A percentile compares a stretch with the other conserved stretches of the same genome.
phyloP scores from a whole-genome alignment of 2,113 vertebrate species.

The Rhegmatorhina hoffmannsi region DNA sequence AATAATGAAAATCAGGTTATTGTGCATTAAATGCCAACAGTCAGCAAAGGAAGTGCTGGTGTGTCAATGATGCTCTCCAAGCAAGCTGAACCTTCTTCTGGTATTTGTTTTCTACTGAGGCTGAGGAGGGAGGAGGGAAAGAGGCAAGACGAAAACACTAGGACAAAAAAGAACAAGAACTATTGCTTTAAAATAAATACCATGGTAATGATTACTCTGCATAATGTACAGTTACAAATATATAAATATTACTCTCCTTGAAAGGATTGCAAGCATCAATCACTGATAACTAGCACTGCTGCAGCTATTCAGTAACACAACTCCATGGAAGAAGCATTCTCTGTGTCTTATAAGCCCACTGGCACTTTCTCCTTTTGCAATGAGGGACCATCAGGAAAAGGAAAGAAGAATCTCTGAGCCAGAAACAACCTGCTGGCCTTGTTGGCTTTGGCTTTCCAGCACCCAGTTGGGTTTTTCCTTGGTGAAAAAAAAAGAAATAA shows the following conservation, averaged over 20 bases:
- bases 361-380: not conserved
- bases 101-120: slow-evolving; percentile 16
- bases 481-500: not conserved
- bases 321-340: not conserved
- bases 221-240: slow-evolving; percentile 63
- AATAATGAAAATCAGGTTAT: not conserved
- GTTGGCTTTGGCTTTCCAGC: not conserved
- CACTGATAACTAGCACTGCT: slow-evolving; percentile 21
- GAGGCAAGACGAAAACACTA: slow-evolving; percentile 1
- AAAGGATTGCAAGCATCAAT: slow-evolving; percentile 31
- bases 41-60: slow-evolving; percentile 8
- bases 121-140: not conserved
- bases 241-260: slow-evolving; percentile 55
- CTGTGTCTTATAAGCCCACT: not conserved
- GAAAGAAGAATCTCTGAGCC: not conserved
- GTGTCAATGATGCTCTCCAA: not conserved
- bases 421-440: not conserved
- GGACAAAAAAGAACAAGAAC: not conserved
- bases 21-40: not conserved
- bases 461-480: not conserved
- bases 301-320: not conserved
- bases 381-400: not conserved
- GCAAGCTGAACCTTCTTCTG: not conserved
- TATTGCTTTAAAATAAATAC: slow-evolving; percentile 66
- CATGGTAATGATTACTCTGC: slow-evolving; percentile 35